Evolutionary conservation across 1,140 invertebrate species (phyloP), one percentile per base, ranked within the genome.

Genomic region (Hirudo medicinalis): DNA sequence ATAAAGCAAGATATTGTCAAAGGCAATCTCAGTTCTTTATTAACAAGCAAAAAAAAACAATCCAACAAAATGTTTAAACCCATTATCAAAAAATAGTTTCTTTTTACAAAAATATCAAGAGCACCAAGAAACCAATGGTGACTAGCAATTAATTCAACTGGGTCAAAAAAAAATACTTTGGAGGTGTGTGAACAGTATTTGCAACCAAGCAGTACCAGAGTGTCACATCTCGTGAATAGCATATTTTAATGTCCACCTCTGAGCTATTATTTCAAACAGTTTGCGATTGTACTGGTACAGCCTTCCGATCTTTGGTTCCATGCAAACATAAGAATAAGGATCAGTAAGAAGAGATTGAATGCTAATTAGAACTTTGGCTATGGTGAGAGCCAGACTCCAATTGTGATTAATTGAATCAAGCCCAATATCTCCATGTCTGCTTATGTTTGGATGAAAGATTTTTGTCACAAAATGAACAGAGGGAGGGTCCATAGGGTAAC

Each of bases 381-480:
- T 89, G 19, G 92, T 94, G 32, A 96, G 82, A 17, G 92, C 92
- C 69, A 95, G 82, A 53, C 91, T 93, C 93, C 93, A 96, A 82
- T 95, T 95, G 80, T 94, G 90, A 78, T 92, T 90, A 78, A 96
- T 92, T 19, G 91, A 94, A 83, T 95, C 93, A 72, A 95, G 90
- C 49, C 92, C 92, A 72, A 95, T 91, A 83, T 95, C 92, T n/a
- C 92, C 93, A 80, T 96, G 92, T 17, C 92, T 86, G 32, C 91
- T 94, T 43, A 97, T 89, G 82, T 97, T 97, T 5, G 93, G 92
- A 83, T 97, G 93, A 77, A 94, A 87, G 76, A 97, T 91, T 82
- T 90, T 90, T 54, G 80, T 82, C 55, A 81, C 79, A 71, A 82
- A 80, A 57, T 78, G 74, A 0, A 94, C 91, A 67, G 89, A 87